Conservation (phyloP, 2,797 vertebrate species). For the Mus minutoides region DNA sequence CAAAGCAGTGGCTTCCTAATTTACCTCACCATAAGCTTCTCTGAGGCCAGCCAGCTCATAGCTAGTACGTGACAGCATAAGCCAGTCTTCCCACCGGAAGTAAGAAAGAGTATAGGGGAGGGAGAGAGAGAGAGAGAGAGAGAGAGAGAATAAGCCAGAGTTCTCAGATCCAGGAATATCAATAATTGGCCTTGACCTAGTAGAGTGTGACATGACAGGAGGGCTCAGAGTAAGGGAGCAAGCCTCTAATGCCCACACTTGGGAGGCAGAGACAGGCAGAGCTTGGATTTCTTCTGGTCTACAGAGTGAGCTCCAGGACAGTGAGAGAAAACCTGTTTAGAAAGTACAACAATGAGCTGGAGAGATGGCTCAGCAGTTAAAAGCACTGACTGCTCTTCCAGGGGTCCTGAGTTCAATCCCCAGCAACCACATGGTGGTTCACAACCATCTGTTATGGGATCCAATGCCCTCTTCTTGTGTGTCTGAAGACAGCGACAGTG, state of each 20-base stretch:
- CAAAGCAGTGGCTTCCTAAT: not conserved
- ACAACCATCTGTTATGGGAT: too few species aligned
- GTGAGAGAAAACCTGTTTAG: not conserved
- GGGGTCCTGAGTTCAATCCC: too few species aligned
- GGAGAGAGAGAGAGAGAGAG: too few species aligned
- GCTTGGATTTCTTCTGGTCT: not conserved
- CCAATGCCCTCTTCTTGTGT: too few species aligned
- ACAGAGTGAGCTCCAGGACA: not conserved
- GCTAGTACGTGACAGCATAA: not conserved
- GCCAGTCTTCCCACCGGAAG: not conserved
- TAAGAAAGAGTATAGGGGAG: not conserved
- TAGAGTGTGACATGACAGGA: not conserved
- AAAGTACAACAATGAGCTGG: not conserved
- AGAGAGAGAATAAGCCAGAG: too few species aligned
- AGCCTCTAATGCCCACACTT: not conserved
- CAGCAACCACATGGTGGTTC: too few species aligned
- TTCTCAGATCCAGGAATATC: constrained; percentile 8
- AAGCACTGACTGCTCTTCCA: too few species aligned
- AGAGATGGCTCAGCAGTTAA: too few species aligned
- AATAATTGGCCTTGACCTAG: not conserved
- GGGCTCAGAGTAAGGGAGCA: not conserved
- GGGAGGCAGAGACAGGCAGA: not conserved
- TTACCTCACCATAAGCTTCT: not conserved
- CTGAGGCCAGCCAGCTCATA: not conserved
- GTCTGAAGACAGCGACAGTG: too few species aligned